Evolutionary conservation across 1,140 invertebrate species (phyloP).

Genomic region (Monomorium pharaonis): DNA sequence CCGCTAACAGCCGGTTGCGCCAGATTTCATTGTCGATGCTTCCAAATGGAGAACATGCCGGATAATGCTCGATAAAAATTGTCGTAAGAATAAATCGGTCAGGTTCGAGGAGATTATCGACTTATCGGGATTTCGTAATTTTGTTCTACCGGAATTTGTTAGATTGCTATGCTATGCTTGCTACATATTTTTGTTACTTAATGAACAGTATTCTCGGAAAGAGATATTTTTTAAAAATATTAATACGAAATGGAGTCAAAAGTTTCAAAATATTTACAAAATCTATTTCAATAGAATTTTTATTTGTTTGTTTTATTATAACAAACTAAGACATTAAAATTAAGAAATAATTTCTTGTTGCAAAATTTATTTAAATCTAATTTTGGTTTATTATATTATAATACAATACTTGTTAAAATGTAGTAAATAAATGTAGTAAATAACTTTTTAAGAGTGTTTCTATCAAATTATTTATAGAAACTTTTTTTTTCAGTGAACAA

Average conservation of each 20-base stretch:
- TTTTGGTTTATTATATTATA: too few relatives aligned
- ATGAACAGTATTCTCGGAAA: not conserved
- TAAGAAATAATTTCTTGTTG: too few relatives aligned
- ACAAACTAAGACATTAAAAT: too few relatives aligned
- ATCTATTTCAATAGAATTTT: not conserved
- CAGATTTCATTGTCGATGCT: constrained; percentile 62
- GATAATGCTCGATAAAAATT: constrained; percentile 40
- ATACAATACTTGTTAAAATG: too few relatives aligned
- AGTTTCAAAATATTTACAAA: not conserved
- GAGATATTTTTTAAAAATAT: constrained; percentile 1
- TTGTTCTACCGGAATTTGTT: not conserved
- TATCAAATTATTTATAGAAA: too few relatives aligned
- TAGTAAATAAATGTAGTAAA: too few relatives aligned
- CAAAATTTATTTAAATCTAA: too few relatives aligned
- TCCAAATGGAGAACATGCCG: constrained; percentile 30
- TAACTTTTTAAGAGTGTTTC: too few relatives aligned
- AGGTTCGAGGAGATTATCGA: constrained; percentile 30
- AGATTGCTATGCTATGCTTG: not conserved
- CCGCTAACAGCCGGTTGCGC: constrained; percentile 56
- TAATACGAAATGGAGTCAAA: not conserved
- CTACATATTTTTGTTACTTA: not conserved
- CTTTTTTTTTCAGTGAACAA: too few relatives aligned
- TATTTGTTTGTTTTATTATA: not conserved
- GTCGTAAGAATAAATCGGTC: constrained; percentile 56
- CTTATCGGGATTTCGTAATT: not conserved